phyloP scores from a whole-genome alignment of 2,888 invertebrate genomes.

The Galerucella nymphaeae region DNA sequence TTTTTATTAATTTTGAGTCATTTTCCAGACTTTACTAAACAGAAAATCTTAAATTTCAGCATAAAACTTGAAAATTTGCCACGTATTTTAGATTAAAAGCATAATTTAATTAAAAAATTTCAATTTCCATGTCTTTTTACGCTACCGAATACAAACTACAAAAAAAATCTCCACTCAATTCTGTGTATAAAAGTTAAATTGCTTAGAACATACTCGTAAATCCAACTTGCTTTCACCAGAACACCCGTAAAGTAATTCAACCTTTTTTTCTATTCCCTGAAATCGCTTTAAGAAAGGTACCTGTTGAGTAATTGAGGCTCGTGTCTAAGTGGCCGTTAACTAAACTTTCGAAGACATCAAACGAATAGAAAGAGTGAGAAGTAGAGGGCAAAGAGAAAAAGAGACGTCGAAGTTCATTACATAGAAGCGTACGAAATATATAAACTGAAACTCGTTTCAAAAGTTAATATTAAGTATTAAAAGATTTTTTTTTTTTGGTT shows the following conservation, averaged over 20 bases:
- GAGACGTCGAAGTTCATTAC: background rate
- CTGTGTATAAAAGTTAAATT: background rate
- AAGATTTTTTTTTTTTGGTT: too few relatives aligned
- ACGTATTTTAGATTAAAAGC: too few relatives aligned
- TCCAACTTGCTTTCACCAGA: background rate
- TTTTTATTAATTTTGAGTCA: too few relatives aligned
- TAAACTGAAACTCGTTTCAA: background rate
- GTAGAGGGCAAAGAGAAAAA: constrained; percentile 2
- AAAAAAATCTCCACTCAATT: too few relatives aligned
- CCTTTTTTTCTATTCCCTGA: background rate
- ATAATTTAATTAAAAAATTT: too few relatives aligned
- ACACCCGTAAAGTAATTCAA: background rate
- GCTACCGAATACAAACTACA: too few relatives aligned
- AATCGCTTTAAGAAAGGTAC: constrained; percentile 7
- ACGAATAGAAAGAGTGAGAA: constrained; percentile 10
- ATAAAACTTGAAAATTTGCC: too few relatives aligned
- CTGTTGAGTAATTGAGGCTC: constrained; percentile 19
- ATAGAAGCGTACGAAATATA: background rate
- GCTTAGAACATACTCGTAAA: background rate
- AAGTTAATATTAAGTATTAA: background rate
- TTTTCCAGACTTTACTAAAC: too few relatives aligned
- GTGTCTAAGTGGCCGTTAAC: constrained; percentile 30
- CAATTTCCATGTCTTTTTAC: too few relatives aligned
- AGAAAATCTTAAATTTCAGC: too few relatives aligned
- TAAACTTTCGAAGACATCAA: constrained; percentile 14